A percentile compares a stretch with the other conserved stretches of the same genome.
These are phyloP conservation scores for Miniopterus natalensis DNA, from an alignment of 2,113 vertebrate species.

Conservation along the genomic window DNA sequence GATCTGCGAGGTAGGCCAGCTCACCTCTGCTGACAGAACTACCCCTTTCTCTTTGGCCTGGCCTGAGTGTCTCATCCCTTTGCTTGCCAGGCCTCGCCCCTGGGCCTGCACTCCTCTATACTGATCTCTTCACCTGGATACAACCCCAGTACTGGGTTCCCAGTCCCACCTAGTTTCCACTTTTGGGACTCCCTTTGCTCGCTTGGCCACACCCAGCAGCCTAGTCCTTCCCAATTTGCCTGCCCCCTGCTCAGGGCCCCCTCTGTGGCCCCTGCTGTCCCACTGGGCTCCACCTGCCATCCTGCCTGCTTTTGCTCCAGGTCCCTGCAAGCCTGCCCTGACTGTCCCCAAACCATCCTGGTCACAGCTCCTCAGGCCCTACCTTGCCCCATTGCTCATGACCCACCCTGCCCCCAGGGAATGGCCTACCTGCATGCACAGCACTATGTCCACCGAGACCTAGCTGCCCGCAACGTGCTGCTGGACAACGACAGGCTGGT, in stretches of 20 bases:
- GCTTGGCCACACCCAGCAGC: neutral
- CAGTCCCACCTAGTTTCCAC: neutral
- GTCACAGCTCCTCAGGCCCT: neutral
- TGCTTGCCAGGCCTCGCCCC: accelerated
- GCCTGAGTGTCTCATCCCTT: no score
- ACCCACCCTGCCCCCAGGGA: slow-evolving; percentile 87
- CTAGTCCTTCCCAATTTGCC: no score
- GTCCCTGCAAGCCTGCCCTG: neutral
- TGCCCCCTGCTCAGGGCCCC: neutral
- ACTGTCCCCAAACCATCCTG: neutral
- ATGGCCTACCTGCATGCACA: slow-evolving; percentile 95
- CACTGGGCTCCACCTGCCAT: neutral
- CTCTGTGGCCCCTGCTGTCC: neutral
- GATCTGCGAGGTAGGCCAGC: slow-evolving; percentile 92
- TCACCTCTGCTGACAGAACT: neutral
- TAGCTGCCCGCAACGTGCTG: slow-evolving; percentile 95
- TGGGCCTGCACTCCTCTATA: neutral
- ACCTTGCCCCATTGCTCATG: neutral
- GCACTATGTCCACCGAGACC: slow-evolving; percentile 94
- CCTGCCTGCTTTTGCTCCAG: no score
- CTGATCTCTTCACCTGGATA: neutral
- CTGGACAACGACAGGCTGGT: slow-evolving; percentile 93
- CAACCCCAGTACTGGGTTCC: accelerated
- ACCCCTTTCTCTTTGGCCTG: neutral
- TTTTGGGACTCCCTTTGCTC: neutral